Percentiles rank a stretch among this genome's conserved stretches.
These are phyloP conservation scores for Rhagonycha fulva DNA, from an alignment of 2,888 invertebrate species.

Conservation along the genomic window DNA sequence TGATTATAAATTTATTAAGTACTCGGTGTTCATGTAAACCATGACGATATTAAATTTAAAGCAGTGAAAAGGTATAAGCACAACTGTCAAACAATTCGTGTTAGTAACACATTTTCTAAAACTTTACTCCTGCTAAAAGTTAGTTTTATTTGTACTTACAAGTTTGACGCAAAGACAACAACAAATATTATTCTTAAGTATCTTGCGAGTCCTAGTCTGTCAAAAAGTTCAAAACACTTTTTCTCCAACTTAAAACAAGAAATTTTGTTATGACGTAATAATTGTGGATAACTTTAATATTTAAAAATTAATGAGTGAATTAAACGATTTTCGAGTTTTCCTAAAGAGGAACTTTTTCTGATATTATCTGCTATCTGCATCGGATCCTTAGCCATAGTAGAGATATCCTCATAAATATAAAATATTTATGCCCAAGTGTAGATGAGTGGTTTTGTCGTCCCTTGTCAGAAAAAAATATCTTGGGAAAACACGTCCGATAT, in stretches of 20 bases:
- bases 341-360: neutral
- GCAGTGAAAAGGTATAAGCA: neutral
- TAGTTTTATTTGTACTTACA: conserved; percentile 1
- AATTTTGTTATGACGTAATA: neutral
- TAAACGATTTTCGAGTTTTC: neutral
- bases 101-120: neutral
- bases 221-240: neutral
- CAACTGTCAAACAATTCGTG: neutral
- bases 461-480: neutral
- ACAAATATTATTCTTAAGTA: conserved; percentile 3
- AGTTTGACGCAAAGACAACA: neutral
- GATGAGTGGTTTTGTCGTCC: neutral
- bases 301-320: neutral
- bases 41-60: neutral
- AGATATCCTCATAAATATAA: neutral
- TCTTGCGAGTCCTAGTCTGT: neutral
- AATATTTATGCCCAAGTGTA: neutral
- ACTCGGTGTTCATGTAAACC: neutral
- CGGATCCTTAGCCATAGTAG: neutral
- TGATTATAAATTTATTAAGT: neutral
- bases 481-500: neutral
- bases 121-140: neutral
- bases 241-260: neutral
- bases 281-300: neutral
- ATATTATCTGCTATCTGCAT: neutral